These are phyloP conservation scores for Ichneumon xanthorius DNA, from an alignment of 2,888 invertebrate species.

Conservation along the genomic window DNA sequence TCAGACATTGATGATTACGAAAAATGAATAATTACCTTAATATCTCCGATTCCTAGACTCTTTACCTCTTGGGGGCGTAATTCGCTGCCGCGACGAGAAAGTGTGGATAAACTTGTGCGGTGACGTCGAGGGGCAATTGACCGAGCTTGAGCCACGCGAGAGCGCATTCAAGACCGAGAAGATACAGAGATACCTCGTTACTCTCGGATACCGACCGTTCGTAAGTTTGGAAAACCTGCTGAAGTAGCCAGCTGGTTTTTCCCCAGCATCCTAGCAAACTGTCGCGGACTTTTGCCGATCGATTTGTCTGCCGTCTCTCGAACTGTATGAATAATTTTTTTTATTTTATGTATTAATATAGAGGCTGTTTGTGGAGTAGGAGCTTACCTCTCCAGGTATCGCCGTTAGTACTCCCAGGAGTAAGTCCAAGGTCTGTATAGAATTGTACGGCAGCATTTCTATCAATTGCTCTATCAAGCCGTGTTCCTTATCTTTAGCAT, in stretches of 20 bases:
- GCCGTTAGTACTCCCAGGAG: slow-evolving; percentile 93
- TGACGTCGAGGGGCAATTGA: slow-evolving; percentile 78
- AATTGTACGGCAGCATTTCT: slow-evolving; percentile 87
- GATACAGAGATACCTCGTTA: slow-evolving; percentile 73
- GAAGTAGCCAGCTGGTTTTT: slow-evolving; percentile 79
- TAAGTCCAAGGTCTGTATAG: slow-evolving; percentile 88
- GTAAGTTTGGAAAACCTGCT: slow-evolving; percentile 80
- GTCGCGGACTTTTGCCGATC: slow-evolving; percentile 70
- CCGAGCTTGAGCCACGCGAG: slow-evolving; percentile 80
- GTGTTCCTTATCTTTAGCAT: slow-evolving; percentile 87
- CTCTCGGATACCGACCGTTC: slow-evolving; percentile 72
- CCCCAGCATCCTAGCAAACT: slow-evolving; percentile 77
- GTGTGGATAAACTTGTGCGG: slow-evolving; percentile 79
- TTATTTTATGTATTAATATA: neutral
- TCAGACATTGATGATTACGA: slow-evolving; percentile 19
- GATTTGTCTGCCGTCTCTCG: slow-evolving; percentile 72
- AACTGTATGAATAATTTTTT: slow-evolving; percentile 69
- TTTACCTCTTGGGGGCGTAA: slow-evolving; percentile 77
- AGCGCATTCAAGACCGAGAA: slow-evolving; percentile 79
- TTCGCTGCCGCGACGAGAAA: slow-evolving; percentile 78
- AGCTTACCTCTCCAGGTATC: slow-evolving; percentile 93
- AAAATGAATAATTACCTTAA: neutral
- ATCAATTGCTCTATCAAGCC: slow-evolving; percentile 91
- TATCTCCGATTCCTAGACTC: neutral
- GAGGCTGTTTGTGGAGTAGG: neutral